Percentiles rank a stretch among this genome's conserved stretches.
Evolutionary conservation across 2,113 vertebrate genomes (phyloP).

Genomic region (Corythornis madagascariensis): DNA sequence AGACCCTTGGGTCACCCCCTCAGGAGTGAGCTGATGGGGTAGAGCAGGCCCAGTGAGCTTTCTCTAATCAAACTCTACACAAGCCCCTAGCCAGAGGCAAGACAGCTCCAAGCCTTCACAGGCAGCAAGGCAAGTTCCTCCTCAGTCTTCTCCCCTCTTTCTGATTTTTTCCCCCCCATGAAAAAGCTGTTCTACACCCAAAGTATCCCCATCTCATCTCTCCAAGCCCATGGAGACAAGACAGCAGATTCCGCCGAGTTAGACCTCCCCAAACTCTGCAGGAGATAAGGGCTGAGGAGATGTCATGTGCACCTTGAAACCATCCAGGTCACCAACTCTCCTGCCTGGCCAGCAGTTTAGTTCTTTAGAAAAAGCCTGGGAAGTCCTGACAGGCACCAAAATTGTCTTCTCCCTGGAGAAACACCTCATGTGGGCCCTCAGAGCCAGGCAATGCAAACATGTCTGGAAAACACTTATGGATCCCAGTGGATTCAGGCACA

Average conservation of each 20-base stretch:
- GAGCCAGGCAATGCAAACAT: neutral
- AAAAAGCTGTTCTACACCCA: neutral
- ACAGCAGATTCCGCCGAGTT: neutral
- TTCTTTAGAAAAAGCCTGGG: neutral
- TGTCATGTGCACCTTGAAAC: neutral
- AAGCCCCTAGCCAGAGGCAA: neutral
- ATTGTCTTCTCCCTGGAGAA: neutral
- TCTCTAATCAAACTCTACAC: neutral
- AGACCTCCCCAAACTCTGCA: neutral
- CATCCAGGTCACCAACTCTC: neutral
- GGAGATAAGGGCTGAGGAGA: neutral
- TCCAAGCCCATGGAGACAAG: neutral
- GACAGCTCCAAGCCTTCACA: rapidly evolving
- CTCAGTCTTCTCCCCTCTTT: neutral
- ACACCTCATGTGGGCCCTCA: neutral
- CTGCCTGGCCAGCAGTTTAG: neutral
- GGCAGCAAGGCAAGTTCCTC: neutral
- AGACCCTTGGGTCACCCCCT: neutral
- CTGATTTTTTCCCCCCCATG: neutral
- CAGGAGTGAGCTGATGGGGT: neutral
- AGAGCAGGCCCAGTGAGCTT: neutral
- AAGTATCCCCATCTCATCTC: neutral
- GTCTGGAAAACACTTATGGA: neutral
- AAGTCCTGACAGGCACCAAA: neutral
- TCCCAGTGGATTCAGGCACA: neutral